Evolutionary conservation across 2,113 vertebrate genomes (phyloP), one percentile per base, ranked within the genome.

Genomic region (Panurus biarmicus): DNA sequence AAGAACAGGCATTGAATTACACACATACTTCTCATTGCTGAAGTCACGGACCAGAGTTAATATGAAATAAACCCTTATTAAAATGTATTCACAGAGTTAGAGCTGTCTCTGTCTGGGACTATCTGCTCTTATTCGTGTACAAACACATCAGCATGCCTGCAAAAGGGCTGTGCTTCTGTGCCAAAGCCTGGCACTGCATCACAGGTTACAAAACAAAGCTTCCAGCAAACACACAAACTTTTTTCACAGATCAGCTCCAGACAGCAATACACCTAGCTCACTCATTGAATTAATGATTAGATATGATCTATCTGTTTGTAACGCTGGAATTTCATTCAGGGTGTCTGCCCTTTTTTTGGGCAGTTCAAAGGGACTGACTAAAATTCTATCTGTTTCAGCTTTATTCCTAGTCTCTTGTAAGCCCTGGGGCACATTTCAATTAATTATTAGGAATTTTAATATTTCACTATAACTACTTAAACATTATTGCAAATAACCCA

Each of bases 171-270:
- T 5, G 5, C n/a, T 85, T 61, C 86, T 0, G 0, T 84, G 85
- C 92, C 85, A 91, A 89, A 70, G 51, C 67, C 71, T 91, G 93
- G 78, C 74, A 95, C 77, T 78, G 51, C 80, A 91, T 94, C 91
- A 96, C 72, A 91, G 74, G 58, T 70, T 85, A 75, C 50, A 84
- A 91, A 95, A 82, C 85, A 92, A 95, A 96, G 69, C 64, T 91
- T 71, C 76, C 85, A 90, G 33, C 53, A 85, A 67, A 81, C 29
- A 89, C 61, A 75, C n/a, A 51, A 85, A 65, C 31, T 26, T 91
- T 79, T 80, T 70, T 76, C 58, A 64, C 66, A 90, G 66, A 60
- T 69, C 58, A 88, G 38, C 29, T 89, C 51, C 69, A 90, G 72
- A 47, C 20, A 45, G 56, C 73, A 90, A 94, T 25, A 80, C 58